Evolutionary conservation across 2,797 vertebrate species (phyloP).

Genomic region (Sciurus carolinensis): DNA sequence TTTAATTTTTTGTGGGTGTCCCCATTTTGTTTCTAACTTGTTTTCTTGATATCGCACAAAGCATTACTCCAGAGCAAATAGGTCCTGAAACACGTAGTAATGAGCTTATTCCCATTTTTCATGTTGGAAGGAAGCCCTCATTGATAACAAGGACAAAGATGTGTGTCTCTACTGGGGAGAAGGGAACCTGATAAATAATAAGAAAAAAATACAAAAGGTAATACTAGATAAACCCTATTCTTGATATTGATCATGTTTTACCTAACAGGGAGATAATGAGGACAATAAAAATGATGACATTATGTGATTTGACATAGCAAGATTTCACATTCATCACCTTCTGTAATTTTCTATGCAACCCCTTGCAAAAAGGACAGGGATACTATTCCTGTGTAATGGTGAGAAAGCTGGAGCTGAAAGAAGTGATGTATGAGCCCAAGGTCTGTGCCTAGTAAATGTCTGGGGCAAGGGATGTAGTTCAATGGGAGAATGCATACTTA

Average conservation of each 20-base stretch:
- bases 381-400: not conserved
- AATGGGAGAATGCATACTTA: not conserved
- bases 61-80: not conserved
- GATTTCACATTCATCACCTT: not conserved
- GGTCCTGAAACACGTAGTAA: not conserved
- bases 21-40: constrained; percentile 44
- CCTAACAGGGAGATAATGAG: not conserved
- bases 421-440: not conserved
- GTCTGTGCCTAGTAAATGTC: not conserved
- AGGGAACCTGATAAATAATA: not conserved
- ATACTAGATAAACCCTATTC: not conserved
- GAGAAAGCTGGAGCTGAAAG: not conserved
- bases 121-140: not conserved
- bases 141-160: not conserved
- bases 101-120: not conserved
- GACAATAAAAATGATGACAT: not conserved
- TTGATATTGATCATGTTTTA: not conserved
- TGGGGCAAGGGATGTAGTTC: not conserved
- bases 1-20: not conserved
- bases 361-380: not conserved
- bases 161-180: not conserved
- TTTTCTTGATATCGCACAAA: constrained; percentile 30
- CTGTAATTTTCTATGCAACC: not conserved
- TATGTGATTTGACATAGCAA: not conserved
- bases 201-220: not conserved